These are phyloP conservation scores for Microctenopoma lineatum DNA, from an alignment of 2,797 vertebrate species.

Conservation along the genomic window DNA sequence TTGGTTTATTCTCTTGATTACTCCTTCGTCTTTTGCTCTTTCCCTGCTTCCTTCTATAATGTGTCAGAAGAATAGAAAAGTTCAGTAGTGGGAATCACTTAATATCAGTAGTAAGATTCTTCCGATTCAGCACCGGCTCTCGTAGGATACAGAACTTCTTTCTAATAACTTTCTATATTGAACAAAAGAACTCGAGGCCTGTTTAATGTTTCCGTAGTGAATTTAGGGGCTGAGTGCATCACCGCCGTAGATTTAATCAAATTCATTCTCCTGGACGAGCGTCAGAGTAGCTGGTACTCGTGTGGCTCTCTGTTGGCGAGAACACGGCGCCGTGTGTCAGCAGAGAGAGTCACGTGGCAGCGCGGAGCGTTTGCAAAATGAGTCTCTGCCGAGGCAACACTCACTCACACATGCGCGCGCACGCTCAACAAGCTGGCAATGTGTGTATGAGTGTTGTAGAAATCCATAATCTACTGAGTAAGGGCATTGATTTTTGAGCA, in stretches of 20 bases:
- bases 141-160: constrained; percentile 54
- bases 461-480: constrained; percentile 77
- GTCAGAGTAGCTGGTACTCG: constrained; percentile 41
- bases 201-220: constrained; percentile 54
- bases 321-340: constrained; percentile 44
- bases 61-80: constrained; percentile 59
- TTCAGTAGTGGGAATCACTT: constrained; percentile 60
- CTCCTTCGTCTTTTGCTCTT: constrained; percentile 24
- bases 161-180: constrained; percentile 52
- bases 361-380: constrained; percentile 62
- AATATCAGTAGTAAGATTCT: constrained; percentile 54
- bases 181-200: constrained; percentile 46
- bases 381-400: constrained; percentile 60
- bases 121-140: constrained; percentile 43
- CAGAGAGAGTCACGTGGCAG: constrained; percentile 49
- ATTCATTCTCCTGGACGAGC: constrained; percentile 49
- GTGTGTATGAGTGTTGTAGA: constrained; percentile 68
- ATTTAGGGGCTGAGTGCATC: constrained; percentile 52
- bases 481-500: constrained; percentile 72
- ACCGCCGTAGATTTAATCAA: constrained; percentile 56
- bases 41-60: constrained; percentile 51
- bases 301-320: constrained; percentile 47
- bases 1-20: constrained; percentile 33
- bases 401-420: constrained; percentile 34
- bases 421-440: constrained; percentile 56